Base-by-base conservation (phyloP, 2,797 vertebrate genomes). In the Dromococcyx pavoninus region DNA sequence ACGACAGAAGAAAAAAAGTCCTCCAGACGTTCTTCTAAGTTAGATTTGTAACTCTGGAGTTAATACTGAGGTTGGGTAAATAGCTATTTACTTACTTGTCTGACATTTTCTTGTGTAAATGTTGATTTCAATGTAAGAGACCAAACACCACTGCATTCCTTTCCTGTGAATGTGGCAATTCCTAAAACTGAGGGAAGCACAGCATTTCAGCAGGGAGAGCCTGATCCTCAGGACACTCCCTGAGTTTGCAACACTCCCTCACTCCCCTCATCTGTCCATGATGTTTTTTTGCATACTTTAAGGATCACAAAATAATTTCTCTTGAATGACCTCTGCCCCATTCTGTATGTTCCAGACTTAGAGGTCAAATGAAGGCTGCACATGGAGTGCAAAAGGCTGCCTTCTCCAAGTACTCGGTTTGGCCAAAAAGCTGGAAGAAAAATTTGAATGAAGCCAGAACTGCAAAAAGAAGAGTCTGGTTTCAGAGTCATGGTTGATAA, bases 101-200 rank as follows among this genome's bases (percentile, higher is more conserved):
- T 89, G 76, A 85, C 64, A 67, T 92, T 95, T 92, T 89, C 91
- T 82, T 94, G 77, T 72, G 74, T 72, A 93, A 94, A 95, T 84
- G 89, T 86, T 92, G 77, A 91, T 89, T 95, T 86, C 84, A 92
- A 77, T 62, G 91, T 85, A 58, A 73, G 69, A 79, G 86, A 93
- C 89, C 65, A 62, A 92, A 94, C 57, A 93, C 74, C 56, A 91
- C 92, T 22, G 41, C 95, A 96, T 96, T 96, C 95, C 94, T 96
- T 96, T 96, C 93, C 86, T 81, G 88, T 96, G 94, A 95, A 90
- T 5, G 14, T 94, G 88, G 73, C 88, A 94, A 69, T 90, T 96
- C 76, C 66, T 91, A 37, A 94, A 74, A 88, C 90, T 65, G 84
- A 89, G 89, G 56, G 64, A 87, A 94, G 71, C 78, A 78, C 60